A percentile compares a stretch with the other conserved stretches of the same genome.
phyloP scores from a whole-genome alignment of 2,888 invertebrate genomes.

The Aproaerema taeniolella region DNA sequence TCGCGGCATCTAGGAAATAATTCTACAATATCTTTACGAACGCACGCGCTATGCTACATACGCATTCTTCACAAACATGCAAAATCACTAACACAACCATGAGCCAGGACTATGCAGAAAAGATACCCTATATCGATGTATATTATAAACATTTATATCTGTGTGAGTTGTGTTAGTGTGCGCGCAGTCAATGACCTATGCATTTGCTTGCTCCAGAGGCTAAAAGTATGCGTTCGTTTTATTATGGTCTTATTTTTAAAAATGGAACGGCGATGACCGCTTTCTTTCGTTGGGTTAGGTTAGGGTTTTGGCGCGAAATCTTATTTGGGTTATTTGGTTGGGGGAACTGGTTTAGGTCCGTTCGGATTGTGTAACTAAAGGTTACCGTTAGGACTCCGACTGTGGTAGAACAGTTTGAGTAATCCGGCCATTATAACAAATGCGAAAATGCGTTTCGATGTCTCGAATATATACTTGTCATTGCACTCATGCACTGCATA shows the following conservation, averaged over 20 bases:
- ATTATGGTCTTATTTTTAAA: slow-evolving; percentile 76
- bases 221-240: slow-evolving; percentile 76
- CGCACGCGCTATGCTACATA: slow-evolving; percentile 57
- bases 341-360: slow-evolving; percentile 20
- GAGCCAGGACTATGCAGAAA: slow-evolving; percentile 38
- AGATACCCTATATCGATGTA: slow-evolving; percentile 31
- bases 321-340: slow-evolving; percentile 34
- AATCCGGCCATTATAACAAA: no score
- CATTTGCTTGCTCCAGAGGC: slow-evolving; percentile 74
- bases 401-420: no score
- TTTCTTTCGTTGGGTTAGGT: slow-evolving; percentile 71
- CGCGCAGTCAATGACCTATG: slow-evolving; percentile 70
- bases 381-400: slow-evolving; percentile 20
- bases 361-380: slow-evolving; percentile 23
- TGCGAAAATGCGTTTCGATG: no score
- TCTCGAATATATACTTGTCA: no score
- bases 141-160: slow-evolving; percentile 22
- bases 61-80: slow-evolving; percentile 75
- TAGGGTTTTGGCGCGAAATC: slow-evolving; percentile 40
- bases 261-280: slow-evolving; percentile 63
- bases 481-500: no score
- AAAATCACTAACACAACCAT: slow-evolving; percentile 62
- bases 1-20: slow-evolving; percentile 70
- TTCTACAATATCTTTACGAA: slow-evolving; percentile 72
- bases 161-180: slow-evolving; percentile 46